Evolutionary conservation across 2,113 vertebrate species (phyloP), one percentile per base, ranked within the genome.

Genomic region (Tursiops truncatus): DNA sequence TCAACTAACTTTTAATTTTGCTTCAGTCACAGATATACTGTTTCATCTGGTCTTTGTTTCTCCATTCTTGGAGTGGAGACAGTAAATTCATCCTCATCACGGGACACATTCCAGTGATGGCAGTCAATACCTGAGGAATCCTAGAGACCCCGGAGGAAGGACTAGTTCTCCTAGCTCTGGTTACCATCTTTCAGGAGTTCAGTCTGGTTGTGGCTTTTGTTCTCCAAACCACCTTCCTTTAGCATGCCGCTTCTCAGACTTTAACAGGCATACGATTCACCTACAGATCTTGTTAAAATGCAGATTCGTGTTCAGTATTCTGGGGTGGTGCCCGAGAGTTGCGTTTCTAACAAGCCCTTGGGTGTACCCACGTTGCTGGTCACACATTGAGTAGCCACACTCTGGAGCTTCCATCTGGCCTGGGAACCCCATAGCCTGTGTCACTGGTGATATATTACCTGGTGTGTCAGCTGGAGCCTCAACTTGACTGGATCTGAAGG

Each of bases 371-470:
- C 1, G 25, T 8, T 60, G 38, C 31, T 17, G 21, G 25, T 26
- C 9, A 6, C n/a, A 80, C 1, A 17, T 15, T 65, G 62, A 17
- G 36, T 1, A 47, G 67, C 41, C 15, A 26, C 38, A 38, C 26
- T 67, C 84, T 41, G 65, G 63, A 79, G 9, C 1, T 38, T 74
- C 12, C 2, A 5, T n/a, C 6, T 74, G 63, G 60, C 63, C 14
- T 9, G n/a, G 23, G 8, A 5, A 26, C 41, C 77, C 62, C 87
- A 38, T 1, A 56, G 25, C 14, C 38, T 31, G n/a, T 26, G 17
- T 89, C 17, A 56, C 0, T n/a, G 26, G 38, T 50, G 83, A 86
- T 28, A 73, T 60, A 79, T 79, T 96, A 94, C 97, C 92, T 96
- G n/a, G 2, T 70, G 10, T 31, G 26, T 71, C 44, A 11, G 23